phyloP scores from a whole-genome alignment of 92 coral and sea anemone species.

The Epizoanthus scotinus region DNA sequence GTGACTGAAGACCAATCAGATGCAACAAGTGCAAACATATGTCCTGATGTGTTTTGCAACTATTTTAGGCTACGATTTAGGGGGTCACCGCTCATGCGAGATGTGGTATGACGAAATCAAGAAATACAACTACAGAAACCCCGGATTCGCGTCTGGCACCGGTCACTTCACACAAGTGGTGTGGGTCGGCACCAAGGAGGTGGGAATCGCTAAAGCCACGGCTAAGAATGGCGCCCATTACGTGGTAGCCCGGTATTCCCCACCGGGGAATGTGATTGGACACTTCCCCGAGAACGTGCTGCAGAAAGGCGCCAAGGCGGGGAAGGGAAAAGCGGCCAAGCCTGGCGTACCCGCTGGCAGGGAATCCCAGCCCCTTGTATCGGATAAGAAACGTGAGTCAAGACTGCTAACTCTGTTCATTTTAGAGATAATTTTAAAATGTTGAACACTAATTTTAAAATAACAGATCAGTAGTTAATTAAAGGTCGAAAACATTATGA shows the following conservation, averaged over 20 bases:
- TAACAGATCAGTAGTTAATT: too few relatives aligned
- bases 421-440: too few relatives aligned
- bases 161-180: conserved; percentile 99
- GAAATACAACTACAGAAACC: conserved; percentile 86
- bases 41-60: neutral
- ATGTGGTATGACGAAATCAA: conserved; percentile 99
- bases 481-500: too few relatives aligned
- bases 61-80: conserved; percentile 73
- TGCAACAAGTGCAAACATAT: neutral
- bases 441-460: neutral
- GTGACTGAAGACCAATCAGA: too few relatives aligned
- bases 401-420: too few relatives aligned
- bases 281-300: conserved; percentile 93
- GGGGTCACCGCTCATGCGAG: conserved; percentile 92
- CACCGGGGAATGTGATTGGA: conserved; percentile 94
- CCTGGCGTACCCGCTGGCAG: conserved; percentile 31
- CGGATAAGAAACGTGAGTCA: conserved; percentile 29
- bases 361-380: conserved; percentile 60
- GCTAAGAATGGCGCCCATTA: conserved; percentile 89
- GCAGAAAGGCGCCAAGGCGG: conserved; percentile 80
- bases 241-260: conserved; percentile 93
- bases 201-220: conserved; percentile 93
- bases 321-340: conserved; percentile 58
- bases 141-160: conserved; percentile 89
- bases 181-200: conserved; percentile 86